Evolutionary conservation across 2,888 invertebrate genomes (phyloP).

Genomic region (Atherix ibis): DNA sequence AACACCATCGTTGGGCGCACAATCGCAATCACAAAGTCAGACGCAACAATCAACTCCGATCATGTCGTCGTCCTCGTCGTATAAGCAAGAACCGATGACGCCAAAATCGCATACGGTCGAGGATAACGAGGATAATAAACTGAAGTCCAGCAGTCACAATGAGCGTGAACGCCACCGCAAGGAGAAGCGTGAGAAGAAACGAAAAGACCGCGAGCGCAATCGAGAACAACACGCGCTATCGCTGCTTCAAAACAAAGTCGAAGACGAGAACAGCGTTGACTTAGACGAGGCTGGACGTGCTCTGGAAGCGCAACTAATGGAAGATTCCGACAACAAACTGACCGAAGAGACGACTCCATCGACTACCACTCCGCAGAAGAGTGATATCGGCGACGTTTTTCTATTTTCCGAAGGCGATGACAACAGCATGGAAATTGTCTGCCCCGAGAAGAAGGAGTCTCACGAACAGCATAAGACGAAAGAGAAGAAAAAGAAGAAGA

Average conservation of each 20-base stretch:
- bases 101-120: conserved; percentile 23
- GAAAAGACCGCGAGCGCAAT: conserved; percentile 43
- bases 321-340: conserved; percentile 41
- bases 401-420: conserved; percentile 44
- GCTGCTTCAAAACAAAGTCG: conserved; percentile 13
- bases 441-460: conserved; percentile 21
- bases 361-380: conserved; percentile 26
- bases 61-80: conserved; percentile 30
- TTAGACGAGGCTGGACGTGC: conserved; percentile 68
- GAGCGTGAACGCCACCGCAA: conserved; percentile 30
- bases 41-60: conserved; percentile 19
- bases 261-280: conserved; percentile 64
- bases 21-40: too few species aligned
- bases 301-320: conserved; percentile 63
- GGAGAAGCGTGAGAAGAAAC: conserved; percentile 45
- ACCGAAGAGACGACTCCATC: conserved; percentile 30
- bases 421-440: conserved; percentile 34
- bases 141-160: conserved; percentile 17
- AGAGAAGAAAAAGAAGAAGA: conserved; percentile 73
- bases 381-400: conserved; percentile 39
- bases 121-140: conserved; percentile 22
- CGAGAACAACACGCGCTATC: conserved; percentile 22
- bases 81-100: conserved; percentile 27
- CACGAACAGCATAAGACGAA: conserved; percentile 41
- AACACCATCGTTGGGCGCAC: conserved; percentile 8